Base-by-base conservation (phyloP, 2,888 invertebrate species). In the Limenitis arthemis region DNA sequence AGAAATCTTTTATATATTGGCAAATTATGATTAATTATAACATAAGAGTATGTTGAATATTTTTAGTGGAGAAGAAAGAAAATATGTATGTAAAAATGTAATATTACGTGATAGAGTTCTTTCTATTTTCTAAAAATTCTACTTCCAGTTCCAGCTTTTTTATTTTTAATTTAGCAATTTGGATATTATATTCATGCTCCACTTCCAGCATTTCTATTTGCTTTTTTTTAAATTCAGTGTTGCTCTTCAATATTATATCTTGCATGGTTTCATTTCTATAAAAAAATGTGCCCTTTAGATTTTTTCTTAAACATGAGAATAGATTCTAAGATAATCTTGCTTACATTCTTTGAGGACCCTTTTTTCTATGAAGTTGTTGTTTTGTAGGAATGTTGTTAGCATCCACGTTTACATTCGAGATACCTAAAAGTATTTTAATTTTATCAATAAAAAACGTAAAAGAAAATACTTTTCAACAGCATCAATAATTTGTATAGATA, bases 191-290 rank as follows among this genome's bases (percentile, higher is more conserved):
- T 9, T 38, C 8, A 28, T 39, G 39, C 40, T 47, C 47, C 20
- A 39, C 11, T 29, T 47, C 39, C 30, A 39, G 37, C 47, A 47
- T 47, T 12, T 47, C 47, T 47, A 47, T 39, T 47, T 46, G 34
- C 28, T 8, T 34, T 9, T 46, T 46, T 46, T 46, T 46, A 28
- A 46, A 46, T 12, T 30, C 6, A 29, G 9, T 47, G 12, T 47
- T 47, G 32, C 11, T 30, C 8, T 47, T 31, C 6, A 47, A 36
- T 38, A 47, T 47, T 7, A 9, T 31, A 5, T 46, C 28, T 34
- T 32, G 47, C 5, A 31, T 12, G 39, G 31, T 8, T 47, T 47
- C 47, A 30, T 32, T 47, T 47, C 47, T 47, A 36, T 46, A 36
- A 36, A 9, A 43, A 11, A 8, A 9, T 28, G n/a, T 40, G 32